Evolutionary conservation across 2,888 invertebrate species (phyloP).

Genomic region (Meiosimyza platycephala): DNA sequence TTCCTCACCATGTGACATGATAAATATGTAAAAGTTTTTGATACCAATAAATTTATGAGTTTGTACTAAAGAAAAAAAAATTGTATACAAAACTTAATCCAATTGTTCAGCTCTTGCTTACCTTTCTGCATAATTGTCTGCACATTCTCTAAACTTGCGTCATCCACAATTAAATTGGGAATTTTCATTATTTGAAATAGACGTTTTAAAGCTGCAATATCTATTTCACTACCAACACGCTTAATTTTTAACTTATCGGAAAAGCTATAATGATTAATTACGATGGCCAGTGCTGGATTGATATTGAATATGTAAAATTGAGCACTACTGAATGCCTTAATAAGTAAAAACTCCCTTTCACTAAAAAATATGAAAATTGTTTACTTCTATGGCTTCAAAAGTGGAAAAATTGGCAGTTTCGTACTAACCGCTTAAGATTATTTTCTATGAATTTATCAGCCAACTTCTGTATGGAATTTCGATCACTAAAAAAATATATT

Average conservation of each 20-base stretch:
- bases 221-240: neutral
- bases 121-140: conserved; percentile 9
- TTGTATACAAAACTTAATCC: too few relatives aligned
- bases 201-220: neutral
- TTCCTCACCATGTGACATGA: conserved; percentile 29
- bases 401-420: too few relatives aligned
- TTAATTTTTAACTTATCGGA: neutral
- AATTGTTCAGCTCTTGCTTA: neutral
- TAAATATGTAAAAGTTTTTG: neutral
- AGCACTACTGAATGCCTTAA: neutral
- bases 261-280: conserved; percentile 8
- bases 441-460: neutral
- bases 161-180: neutral
- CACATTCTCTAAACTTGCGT: conserved; percentile 8
- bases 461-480: neutral
- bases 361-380: neutral
- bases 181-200: neutral
- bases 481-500: too few relatives aligned
- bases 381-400: too few relatives aligned
- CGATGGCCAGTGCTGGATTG: neutral
- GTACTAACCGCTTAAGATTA: too few relatives aligned
- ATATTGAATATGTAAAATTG: conserved; percentile 2
- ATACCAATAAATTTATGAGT: neutral
- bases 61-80: neutral
- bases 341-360: neutral